Evolutionary conservation across 2,797 vertebrate genomes (phyloP).

Genomic region (Simalia tracyae): DNA sequence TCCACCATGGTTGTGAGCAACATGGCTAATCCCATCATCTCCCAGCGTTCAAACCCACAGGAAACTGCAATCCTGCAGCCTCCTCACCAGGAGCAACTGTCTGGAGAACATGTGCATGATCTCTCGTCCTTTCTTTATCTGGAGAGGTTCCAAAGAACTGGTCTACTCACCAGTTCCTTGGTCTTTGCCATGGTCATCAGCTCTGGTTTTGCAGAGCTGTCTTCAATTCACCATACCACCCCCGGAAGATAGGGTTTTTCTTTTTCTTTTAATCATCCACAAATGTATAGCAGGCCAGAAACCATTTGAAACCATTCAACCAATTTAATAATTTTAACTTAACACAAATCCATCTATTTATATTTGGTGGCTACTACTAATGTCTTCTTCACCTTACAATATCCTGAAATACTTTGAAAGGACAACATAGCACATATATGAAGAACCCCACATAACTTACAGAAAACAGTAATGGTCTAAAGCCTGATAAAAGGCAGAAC

Average conservation of each 20-base stretch:
- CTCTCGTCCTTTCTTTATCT: no score
- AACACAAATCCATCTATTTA: neutral
- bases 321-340: slow-evolving; percentile 22
- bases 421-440: neutral
- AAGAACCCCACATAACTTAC: neutral
- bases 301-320: slow-evolving; percentile 32
- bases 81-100: no score
- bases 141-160: no score
- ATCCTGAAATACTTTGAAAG: slow-evolving; percentile 12
- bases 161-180: no score
- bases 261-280: neutral
- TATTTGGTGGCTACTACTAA: neutral
- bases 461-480: neutral
- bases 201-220: no score
- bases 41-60: no score
- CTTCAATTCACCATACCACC: no score
- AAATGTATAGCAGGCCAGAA: slow-evolving; percentile 16
- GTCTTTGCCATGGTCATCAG: no score
- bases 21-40: neutral
- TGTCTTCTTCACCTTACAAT: neutral
- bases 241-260: neutral
- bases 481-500: neutral
- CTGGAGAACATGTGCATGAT: no score
- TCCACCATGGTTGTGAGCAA: neutral
- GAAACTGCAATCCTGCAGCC: neutral